These are phyloP conservation scores for Terrapene triunguis DNA, from an alignment of 2,113 vertebrate genomes.

Conservation along the genomic window DNA sequence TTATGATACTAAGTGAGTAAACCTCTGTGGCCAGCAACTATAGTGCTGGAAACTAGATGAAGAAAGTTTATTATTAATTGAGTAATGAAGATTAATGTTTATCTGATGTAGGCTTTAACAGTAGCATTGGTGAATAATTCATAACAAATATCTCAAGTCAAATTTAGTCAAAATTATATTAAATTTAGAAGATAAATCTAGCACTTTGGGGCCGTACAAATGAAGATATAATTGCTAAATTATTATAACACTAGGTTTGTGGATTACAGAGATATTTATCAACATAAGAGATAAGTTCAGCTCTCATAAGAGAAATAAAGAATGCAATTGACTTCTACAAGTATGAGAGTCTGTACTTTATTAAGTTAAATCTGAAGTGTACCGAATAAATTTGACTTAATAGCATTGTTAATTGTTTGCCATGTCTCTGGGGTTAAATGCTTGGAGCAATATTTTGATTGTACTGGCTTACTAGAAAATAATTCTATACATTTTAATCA, in stretches of 20 bases:
- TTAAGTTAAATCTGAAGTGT: neutral
- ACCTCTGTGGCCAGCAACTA: neutral
- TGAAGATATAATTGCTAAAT: slow-evolving; percentile 7
- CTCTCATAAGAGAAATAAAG: neutral
- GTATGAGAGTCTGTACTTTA: neutral
- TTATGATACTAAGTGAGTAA: neutral
- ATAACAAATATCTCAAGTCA: neutral
- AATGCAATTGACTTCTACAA: neutral
- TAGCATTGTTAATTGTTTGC: neutral
- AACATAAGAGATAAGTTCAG: neutral
- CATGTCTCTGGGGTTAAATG: neutral
- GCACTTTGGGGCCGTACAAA: neutral
- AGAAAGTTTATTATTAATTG: neutral
- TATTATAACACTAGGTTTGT: neutral
- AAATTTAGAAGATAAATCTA: neutral
- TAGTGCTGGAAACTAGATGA: neutral
- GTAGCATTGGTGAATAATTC: neutral
- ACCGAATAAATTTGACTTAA: neutral
- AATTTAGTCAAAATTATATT: neutral
- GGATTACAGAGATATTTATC: neutral
- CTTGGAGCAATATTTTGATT: neutral
- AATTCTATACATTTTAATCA: neutral
- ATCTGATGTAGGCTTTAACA: neutral
- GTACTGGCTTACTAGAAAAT: neutral
- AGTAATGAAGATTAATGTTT: neutral